A percentile compares a stretch with the other conserved stretches of the same genome.
Evolutionary conservation across 2,797 vertebrate species (phyloP).

Genomic region (Rhinogobio ventralis): DNA sequence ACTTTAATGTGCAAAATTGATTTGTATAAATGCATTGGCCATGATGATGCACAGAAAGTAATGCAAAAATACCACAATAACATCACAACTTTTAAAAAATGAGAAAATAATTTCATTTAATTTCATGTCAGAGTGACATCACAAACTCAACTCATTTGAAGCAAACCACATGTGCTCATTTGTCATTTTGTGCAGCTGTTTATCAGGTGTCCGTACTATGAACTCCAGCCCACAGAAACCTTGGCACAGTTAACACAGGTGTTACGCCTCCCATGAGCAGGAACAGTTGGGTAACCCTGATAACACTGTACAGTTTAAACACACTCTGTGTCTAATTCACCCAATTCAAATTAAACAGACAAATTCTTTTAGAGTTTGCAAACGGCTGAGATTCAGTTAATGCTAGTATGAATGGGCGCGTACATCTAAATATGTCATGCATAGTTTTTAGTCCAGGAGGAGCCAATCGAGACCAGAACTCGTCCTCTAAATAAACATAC

Average conservation of each 20-base stretch:
- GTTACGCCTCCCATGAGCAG: conserved; percentile 61
- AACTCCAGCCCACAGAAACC: conserved; percentile 64
- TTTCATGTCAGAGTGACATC: background rate
- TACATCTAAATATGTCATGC: background rate
- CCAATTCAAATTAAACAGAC: background rate
- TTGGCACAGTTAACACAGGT: conserved; percentile 66
- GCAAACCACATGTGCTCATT: background rate
- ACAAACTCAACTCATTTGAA: background rate
- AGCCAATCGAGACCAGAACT: background rate
- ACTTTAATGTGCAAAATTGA: background rate
- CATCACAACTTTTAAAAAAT: background rate
- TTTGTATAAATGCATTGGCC: background rate
- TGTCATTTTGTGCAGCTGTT: background rate
- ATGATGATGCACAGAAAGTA: background rate
- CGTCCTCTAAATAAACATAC: background rate
- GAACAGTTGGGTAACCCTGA: conserved; percentile 30
- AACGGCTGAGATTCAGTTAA: background rate
- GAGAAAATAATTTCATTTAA: background rate
- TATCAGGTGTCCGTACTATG: conserved; percentile 59
- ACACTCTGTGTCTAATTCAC: background rate
- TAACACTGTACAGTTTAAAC: conserved; percentile 12
- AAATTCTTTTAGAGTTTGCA: background rate
- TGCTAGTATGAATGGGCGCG: background rate
- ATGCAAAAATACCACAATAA: background rate
- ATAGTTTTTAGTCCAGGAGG: background rate